Evolutionary conservation across 2,113 vertebrate genomes (phyloP).

Genomic region (Alouatta palliata): DNA sequence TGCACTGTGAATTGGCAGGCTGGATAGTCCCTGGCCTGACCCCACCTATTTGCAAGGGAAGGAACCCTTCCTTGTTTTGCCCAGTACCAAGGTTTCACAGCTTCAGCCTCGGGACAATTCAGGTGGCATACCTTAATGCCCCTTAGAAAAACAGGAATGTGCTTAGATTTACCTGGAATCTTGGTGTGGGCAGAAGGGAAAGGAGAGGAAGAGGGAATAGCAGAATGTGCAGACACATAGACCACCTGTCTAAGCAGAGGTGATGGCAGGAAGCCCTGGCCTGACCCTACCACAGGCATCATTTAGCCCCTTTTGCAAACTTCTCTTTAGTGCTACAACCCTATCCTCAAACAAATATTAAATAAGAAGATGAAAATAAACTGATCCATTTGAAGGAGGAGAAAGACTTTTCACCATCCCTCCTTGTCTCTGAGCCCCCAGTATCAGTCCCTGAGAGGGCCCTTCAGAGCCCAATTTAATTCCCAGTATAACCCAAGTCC

Average conservation of each 20-base stretch:
- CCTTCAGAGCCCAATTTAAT: too few relatives aligned
- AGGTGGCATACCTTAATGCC: not conserved
- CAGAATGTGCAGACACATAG: not conserved
- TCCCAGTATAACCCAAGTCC: too few relatives aligned
- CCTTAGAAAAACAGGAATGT: not conserved
- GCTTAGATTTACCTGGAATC: not conserved
- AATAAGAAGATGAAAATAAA: not conserved
- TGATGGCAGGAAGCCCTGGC: not conserved
- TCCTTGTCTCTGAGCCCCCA: not conserved
- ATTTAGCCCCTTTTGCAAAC: not conserved
- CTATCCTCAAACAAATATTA: not conserved
- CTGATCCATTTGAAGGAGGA: not conserved
- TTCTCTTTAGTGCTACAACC: not conserved
- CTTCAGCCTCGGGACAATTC: not conserved
- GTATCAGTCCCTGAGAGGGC: not conserved
- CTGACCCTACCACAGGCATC: not conserved
- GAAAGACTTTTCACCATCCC: not conserved
- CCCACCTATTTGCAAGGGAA: not conserved
- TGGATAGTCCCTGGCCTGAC: not conserved
- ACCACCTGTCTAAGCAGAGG: too few relatives aligned
- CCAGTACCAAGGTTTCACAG: not conserved
- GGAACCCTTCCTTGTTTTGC: not conserved
- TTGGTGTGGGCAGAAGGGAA: not conserved
- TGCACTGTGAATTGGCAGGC: not conserved
- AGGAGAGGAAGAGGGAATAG: not conserved